Evolutionary conservation across 2,888 invertebrate genomes (phyloP).

Genomic region (Leptinotarsa haldemani): DNA sequence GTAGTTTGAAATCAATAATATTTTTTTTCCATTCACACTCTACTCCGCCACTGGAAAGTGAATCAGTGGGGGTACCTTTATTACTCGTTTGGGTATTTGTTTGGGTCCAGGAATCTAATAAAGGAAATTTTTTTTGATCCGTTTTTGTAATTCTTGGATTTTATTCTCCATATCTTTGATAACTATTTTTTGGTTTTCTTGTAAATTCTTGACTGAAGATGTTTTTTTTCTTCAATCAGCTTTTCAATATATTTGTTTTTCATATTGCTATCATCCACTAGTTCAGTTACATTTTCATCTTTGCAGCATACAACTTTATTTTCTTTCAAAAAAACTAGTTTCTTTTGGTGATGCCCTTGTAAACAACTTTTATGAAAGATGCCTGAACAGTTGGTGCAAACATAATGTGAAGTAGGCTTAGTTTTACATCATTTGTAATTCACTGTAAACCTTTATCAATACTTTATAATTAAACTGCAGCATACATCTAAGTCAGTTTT

Average conservation of each 20-base stretch:
- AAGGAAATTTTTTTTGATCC: not conserved
- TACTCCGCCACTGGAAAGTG: no score
- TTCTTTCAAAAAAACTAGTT: not conserved
- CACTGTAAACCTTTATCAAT: not conserved
- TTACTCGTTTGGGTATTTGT: no score
- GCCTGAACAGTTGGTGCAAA: constrained; percentile 12
- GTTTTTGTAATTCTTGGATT: not conserved
- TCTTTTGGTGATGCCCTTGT: constrained; percentile 16
- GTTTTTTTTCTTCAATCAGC: not conserved
- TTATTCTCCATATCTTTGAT: no score
- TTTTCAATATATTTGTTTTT: not conserved
- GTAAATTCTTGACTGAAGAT: not conserved
- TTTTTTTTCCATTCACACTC: no score
- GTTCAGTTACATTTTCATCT: not conserved
- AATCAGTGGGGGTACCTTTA: no score
- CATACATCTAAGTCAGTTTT: not conserved
- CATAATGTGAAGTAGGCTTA: constrained; percentile 6
- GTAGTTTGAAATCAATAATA: not conserved
- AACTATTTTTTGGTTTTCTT: not conserved
- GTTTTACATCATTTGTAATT: constrained; percentile 16
- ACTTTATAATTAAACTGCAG: not conserved
- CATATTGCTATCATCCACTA: not conserved
- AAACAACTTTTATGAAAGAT: constrained; percentile 29
- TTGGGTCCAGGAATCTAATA: no score
- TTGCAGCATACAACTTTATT: constrained; percentile 11